Conservation (phyloP, 2,113 vertebrate genomes). For the Fregata magnificens region DNA sequence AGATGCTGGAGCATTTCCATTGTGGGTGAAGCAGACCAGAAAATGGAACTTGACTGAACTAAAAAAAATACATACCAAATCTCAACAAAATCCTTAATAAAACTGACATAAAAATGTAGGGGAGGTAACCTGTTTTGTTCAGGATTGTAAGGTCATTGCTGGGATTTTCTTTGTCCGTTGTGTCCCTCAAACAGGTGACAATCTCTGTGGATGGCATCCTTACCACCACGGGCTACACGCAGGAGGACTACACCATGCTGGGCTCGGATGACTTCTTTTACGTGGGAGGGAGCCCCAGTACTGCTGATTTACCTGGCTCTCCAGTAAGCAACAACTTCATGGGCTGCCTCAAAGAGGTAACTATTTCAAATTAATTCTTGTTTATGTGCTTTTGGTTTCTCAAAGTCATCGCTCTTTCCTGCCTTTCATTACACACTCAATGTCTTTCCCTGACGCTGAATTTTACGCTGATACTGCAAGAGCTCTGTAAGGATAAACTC, state of each 20-base stretch:
- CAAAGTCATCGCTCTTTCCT: background rate
- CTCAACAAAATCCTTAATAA: constrained; percentile 67
- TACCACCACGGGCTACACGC: constrained; percentile 97
- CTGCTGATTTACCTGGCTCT: constrained; percentile 94
- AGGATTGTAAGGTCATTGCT: constrained; percentile 79
- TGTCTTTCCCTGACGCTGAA: background rate
- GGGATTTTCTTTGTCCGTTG: constrained; percentile 82
- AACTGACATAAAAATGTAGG: constrained; percentile 63
- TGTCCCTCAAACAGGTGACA: constrained; percentile 88
- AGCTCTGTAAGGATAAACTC: background rate
- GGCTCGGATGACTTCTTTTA: constrained; percentile 99
- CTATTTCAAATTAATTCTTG: background rate
- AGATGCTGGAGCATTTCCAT: constrained; percentile 38
- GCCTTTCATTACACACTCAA: background rate
- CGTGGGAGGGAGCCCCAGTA: constrained; percentile 95
- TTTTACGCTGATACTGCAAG: background rate
- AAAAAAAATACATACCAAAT: constrained; percentile 5
- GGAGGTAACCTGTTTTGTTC: constrained; percentile 10
- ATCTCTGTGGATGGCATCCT: constrained; percentile 98
- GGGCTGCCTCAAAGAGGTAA: constrained; percentile 98
- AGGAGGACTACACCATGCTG: constrained; percentile 99
- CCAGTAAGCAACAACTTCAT: constrained; percentile 99
- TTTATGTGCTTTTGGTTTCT: background rate
- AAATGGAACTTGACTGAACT: constrained; percentile 75
- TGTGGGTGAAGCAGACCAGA: constrained; percentile 78